phyloP scores from a whole-genome alignment of 2,113 vertebrate species.

The Psettodes erumei region DNA sequence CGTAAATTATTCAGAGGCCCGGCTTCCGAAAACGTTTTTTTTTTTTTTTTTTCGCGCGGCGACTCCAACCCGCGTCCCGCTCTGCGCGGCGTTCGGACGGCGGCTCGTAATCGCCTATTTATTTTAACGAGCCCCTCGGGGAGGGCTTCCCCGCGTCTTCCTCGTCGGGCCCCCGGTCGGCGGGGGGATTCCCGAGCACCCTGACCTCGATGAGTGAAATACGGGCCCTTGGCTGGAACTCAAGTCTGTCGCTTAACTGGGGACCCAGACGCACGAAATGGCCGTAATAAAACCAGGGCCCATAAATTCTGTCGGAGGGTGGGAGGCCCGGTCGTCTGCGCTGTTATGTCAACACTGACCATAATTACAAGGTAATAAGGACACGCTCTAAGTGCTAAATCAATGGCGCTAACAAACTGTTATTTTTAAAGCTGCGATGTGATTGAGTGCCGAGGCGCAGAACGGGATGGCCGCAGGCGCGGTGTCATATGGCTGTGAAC shows the following conservation, averaged over 20 bases:
- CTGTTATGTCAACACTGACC: constrained; percentile 85
- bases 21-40: constrained; percentile 30
- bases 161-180: constrained; percentile 26
- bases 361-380: constrained; percentile 87
- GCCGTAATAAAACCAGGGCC: constrained; percentile 82
- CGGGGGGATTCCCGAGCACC: constrained; percentile 76
- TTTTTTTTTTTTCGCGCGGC: constrained; percentile 53
- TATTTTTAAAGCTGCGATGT: constrained; percentile 82
- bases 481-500: constrained; percentile 80
- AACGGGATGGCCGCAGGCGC: constrained; percentile 76
- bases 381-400: constrained; percentile 86
- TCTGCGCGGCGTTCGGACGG: constrained; percentile 73
- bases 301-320: constrained; percentile 83
- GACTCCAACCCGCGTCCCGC: constrained; percentile 39
- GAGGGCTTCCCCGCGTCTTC: constrained; percentile 71
- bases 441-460: constrained; percentile 82
- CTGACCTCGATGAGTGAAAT: constrained; percentile 84
- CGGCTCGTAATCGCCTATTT: constrained; percentile 74
- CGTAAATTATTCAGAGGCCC: constrained; percentile 68
- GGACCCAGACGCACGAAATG: constrained; percentile 81
- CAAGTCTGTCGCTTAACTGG: constrained; percentile 78
- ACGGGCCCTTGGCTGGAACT: constrained; percentile 81
- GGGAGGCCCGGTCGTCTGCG: constrained; percentile 79
- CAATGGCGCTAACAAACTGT: constrained; percentile 87
- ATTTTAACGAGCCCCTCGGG: constrained; percentile 76